phyloP scores from a whole-genome alignment of 2,797 vertebrate species.

The Ctenopoma kingsleyae region DNA sequence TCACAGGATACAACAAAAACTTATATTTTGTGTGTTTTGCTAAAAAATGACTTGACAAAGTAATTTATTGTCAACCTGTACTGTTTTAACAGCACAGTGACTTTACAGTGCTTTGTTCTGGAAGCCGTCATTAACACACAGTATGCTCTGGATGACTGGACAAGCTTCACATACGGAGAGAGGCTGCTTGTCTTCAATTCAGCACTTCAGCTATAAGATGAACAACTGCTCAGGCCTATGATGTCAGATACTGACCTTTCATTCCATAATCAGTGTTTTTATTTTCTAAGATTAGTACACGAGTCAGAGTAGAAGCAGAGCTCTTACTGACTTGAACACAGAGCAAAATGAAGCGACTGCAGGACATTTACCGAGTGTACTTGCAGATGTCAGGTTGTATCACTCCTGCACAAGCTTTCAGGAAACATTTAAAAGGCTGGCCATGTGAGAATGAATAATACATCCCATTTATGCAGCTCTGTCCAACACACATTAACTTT shows the following conservation, averaged over 20 bases:
- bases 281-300: conserved; percentile 17
- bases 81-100: no score
- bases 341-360: conserved; percentile 59
- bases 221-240: not conserved
- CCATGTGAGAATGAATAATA: conserved; percentile 77
- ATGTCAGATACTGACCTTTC: not conserved
- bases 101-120: no score
- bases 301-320: conserved; percentile 42
- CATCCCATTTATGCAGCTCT: conserved; percentile 65
- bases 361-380: conserved; percentile 61
- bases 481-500: conserved; percentile 49
- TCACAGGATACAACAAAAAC: no score
- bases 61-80: no score
- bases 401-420: conserved; percentile 67
- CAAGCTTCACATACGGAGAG: no score
- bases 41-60: no score
- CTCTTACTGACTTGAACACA: conserved; percentile 52
- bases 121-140: no score
- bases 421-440: conserved; percentile 73
- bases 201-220: not conserved
- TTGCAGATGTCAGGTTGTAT: conserved; percentile 66
- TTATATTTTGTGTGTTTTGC: no score
- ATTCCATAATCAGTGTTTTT: not conserved
- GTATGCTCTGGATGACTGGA: no score
- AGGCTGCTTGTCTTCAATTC: not conserved